Conservation (phyloP, 2,113 vertebrate genomes). For the Calidris pugnax region DNA sequence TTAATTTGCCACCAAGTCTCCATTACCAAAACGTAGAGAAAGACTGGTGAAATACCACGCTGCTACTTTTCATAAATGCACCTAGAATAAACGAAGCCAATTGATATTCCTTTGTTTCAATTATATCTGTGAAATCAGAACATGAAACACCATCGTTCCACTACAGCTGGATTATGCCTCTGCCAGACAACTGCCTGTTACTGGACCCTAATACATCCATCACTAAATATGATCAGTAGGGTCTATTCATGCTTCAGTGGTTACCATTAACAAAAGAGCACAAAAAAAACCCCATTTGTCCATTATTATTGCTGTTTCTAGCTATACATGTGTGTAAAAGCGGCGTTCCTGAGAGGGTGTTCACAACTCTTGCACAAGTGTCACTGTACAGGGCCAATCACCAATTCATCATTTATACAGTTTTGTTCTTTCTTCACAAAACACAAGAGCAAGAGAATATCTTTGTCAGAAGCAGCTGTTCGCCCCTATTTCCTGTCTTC, state of each 20-base stretch:
- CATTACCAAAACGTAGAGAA: neutral
- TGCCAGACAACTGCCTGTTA: neutral
- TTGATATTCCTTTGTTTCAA: neutral
- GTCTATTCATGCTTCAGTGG: neutral
- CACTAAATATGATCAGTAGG: neutral
- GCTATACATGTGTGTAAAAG: fast-evolving
- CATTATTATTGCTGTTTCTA: neutral
- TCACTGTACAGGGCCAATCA: neutral
- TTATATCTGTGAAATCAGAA: neutral
- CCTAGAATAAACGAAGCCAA: neutral
- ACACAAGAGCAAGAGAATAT: fast-evolving
- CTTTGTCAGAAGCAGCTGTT: neutral
- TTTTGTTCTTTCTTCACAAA: too few relatives aligned
- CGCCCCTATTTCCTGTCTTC: neutral
- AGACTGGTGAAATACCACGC: neutral
- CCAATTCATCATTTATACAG: neutral
- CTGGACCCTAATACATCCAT: neutral
- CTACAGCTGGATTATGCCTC: neutral
- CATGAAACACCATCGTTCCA: neutral
- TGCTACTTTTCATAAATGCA: neutral
- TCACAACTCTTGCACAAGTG: neutral
- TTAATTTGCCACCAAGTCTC: neutral
- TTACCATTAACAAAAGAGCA: neutral
- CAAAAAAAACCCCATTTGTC: neutral
- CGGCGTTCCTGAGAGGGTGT: neutral